Evolutionary conservation across 2,888 invertebrate genomes (phyloP), one percentile per base, ranked within the genome.

Genomic region (Aelia acuminata): DNA sequence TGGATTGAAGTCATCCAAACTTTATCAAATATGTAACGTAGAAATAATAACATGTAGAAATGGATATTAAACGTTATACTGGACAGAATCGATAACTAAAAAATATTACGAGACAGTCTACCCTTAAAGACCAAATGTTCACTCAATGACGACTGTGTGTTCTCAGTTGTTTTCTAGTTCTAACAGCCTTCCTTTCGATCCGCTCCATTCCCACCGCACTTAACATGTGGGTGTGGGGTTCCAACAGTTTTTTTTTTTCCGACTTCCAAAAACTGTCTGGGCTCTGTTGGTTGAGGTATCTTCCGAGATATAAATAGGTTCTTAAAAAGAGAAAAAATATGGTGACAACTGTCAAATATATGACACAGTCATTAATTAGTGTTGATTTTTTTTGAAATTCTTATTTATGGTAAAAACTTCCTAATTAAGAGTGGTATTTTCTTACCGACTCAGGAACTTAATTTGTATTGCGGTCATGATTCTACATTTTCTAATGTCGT

Each of bases 201-300:
- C n/a, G 15, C 13, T 57, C 26, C 26, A 26, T 57, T 57, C 57
- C 57, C 57, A 57, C 57, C 57, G 26, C 57, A 26, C 26, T 26
- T 57, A 57, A 57, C 57, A 57, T 26, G 57, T 57, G 57, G 57
- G 57, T 26, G 57, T 57, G 26, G 57, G 57, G 57, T 57, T 57
- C 57, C 13, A 57, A 26, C 26, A 26, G 15, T 26, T 57, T 57
- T 57, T 57, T 57, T 57, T 57, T 57, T 57, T 57, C 26, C 57
- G 26, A 57, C 57, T 57, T 57, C 57, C 57, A 57, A 57, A 57
- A 57, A 57, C 57, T 8, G 57, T 57, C 57, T 7, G 26, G 57
- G 26, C 26, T 57, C 15, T 57, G 57, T 57, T 57, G 57, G 26
- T 57, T 26, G 26, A 15, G 57, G 57, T 26, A 26, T 57, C 57